Base-by-base conservation (phyloP, 2,888 invertebrate species). In the Lepidocyrtinus sp. region DNA sequence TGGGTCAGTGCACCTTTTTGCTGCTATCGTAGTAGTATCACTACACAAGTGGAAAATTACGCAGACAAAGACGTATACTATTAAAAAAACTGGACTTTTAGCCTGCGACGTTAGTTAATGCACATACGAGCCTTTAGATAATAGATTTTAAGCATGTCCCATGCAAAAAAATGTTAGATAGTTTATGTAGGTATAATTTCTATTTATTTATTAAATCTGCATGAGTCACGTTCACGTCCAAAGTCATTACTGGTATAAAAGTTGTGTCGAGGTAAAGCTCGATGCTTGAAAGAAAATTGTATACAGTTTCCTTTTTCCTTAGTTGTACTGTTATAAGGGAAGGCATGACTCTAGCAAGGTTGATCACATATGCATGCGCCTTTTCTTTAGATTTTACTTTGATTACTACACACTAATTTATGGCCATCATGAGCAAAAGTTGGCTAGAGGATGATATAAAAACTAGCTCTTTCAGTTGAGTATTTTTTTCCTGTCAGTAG, bases 1-100 rank as follows among this genome's bases (percentile, higher is more conserved):
- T 22, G 26, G 75, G 75, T 75, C 75, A 75, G 61, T 75, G 75
- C 68, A 75, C 75, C 55, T 61, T 45, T 36, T 36, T 36, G 36
- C 36, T 36, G 36, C 36, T 36, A 12, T 12, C 36, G 12, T 7
- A 36, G n/a, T n/a, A n/a, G n/a, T n/a, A n/a, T n/a, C n/a, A n/a
- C n/a, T n/a, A n/a, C n/a, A 36, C 36, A 36, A 36, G 12, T 7
- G 12, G 12, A 36, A 36, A 36, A 36, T 36, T 36, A 36, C 36
- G 12, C 36, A 36, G 36, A 7, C 36, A 36, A 36, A 36, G 12
- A 5, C 36, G 12, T 7, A 36, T 5, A 5, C 36, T 12, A 36
- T 36, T 12, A 36, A 36, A 36, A 36, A 36, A 36, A 36, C 36
- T 36, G 36, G 36, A 36, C 36, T 36, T 7, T 36, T 36, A 36